These are phyloP conservation scores for Pegea sp. DNA, from an alignment of 23 tunicate genomes.

Conservation along the genomic window DNA sequence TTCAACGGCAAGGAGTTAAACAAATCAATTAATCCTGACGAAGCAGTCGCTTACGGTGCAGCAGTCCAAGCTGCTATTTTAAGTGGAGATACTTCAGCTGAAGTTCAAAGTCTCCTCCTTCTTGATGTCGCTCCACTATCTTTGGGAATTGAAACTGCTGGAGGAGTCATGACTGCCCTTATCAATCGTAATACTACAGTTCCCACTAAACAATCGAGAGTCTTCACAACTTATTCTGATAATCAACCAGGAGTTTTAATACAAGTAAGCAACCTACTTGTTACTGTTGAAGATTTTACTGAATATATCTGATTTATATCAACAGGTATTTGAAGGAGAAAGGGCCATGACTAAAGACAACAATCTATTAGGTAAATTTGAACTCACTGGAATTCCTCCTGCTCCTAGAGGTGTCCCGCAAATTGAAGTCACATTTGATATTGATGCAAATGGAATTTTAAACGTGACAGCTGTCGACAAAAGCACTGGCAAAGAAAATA, in stretches of 20 bases:
- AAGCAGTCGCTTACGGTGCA: conserved; percentile 36
- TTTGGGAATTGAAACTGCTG: conserved; percentile 50
- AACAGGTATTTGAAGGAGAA: conserved; percentile 98
- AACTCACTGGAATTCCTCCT: conserved; percentile 91
- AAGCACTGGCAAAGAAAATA: conserved; percentile 96
- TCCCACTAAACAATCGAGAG: conserved; percentile 19
- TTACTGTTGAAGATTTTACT: too few relatives aligned
- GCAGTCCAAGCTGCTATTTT: conserved; percentile 27
- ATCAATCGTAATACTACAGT: conserved; percentile 36
- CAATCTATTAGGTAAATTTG: conserved; percentile 96
- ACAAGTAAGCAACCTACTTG: too few relatives aligned
- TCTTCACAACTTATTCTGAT: conserved; percentile 53
- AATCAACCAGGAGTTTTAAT: conserved; percentile 63
- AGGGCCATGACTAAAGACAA: conserved; percentile 98
- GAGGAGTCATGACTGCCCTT: conserved; percentile 49
- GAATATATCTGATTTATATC: too few relatives aligned
- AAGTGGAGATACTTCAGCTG: conserved; percentile 13
- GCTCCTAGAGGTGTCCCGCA: conserved; percentile 95
- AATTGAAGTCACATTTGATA: conserved; percentile 89
- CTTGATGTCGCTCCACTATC: conserved; percentile 54
- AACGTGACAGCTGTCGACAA: conserved; percentile 96
- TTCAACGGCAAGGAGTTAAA: conserved; percentile 40
- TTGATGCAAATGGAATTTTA: conserved; percentile 92
- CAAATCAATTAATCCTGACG: conserved; percentile 56
- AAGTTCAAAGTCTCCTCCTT: conserved; percentile 12